Base-by-base conservation (phyloP, 2,113 vertebrate species). In the Litocranius walleri region DNA sequence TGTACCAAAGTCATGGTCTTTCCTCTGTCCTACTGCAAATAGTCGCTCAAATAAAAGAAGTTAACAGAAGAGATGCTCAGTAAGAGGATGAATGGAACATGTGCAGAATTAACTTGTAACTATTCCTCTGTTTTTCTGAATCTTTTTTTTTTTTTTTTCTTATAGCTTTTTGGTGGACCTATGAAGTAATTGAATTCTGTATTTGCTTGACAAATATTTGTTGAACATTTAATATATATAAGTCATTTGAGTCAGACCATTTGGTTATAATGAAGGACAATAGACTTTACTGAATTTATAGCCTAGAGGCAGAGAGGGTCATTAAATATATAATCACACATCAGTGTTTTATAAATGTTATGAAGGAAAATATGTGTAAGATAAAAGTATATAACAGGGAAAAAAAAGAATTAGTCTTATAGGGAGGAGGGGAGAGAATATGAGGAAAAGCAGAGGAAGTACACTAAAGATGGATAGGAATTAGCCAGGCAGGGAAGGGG, bases 111-210 rank as follows among this genome's bases (percentile, higher is more conserved):
- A 30, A 59, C 77, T 90, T 97, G 17, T 40, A 81, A n/a, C 52
- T 23, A 30, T 84, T 95, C 14, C 48, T 96, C 52, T 15, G 25
- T 54, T 84, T 59, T 71, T 84, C 45, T 54, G 45, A 40, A 67
- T 84, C 30, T 85, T 93, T 48, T 87, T 27, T 45, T 43, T 54
- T 88, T 40, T 91, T 25, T 88, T 40, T 91, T 19, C 6, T 85
- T 50, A 17, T 45, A 85, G 56, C 29, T 89, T 95, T 82, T 62
- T 19, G 2, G 23, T 85, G 12, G 29, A 62, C 7, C 21, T 94
- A 71, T 74, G 33, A 81, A 80, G 3, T 96, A 50, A 36, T 57
- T 97, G 67, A 95, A 86, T 95, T 96, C 48, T 56, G 14, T 95
- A 64, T 92, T 91, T 81, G 29, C 74, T 84, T 62, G 54, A 48